A percentile compares a stretch with the other conserved stretches of the same genome.
Conservation (phyloP, 2,888 invertebrate species). For the Eugnorisma glareosa region DNA sequence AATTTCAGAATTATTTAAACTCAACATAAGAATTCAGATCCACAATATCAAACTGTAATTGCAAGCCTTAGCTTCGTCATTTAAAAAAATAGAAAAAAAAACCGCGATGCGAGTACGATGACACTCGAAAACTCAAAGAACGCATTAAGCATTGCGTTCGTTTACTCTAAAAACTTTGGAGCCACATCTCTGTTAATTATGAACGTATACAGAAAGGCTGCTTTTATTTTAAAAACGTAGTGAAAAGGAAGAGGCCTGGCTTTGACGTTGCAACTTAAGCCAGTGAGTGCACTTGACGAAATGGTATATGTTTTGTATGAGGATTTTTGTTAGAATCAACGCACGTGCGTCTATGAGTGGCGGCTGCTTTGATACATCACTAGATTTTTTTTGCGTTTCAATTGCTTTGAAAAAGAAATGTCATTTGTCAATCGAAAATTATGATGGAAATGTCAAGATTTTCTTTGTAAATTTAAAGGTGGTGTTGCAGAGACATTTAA, state of each 20-base stretch:
- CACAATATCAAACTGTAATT: conserved; percentile 34
- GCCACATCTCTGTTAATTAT: conserved; percentile 86
- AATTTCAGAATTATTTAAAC: not conserved
- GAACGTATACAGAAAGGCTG: conserved; percentile 74
- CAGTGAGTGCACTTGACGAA: conserved; percentile 76
- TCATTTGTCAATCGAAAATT: conserved; percentile 44
- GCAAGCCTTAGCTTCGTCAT: conserved; percentile 37
- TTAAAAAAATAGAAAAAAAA: conserved; percentile 27
- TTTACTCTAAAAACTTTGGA: conserved; percentile 79
- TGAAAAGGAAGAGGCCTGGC: conserved; percentile 87
- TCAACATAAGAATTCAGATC: conserved; percentile 27
- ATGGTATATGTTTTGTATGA: conserved; percentile 79
- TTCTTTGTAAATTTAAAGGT: conserved; percentile 17
- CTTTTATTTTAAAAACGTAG: conserved; percentile 80
- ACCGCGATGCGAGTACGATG: conserved; percentile 49
- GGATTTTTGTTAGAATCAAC: conserved; percentile 67
- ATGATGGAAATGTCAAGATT: conserved; percentile 19
- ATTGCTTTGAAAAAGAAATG: conserved; percentile 36
- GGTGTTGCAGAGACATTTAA: not conserved
- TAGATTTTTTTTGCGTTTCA: conserved; percentile 40
- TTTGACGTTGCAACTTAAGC: conserved; percentile 85
- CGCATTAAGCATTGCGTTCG: conserved; percentile 76
- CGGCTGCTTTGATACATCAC: conserved; percentile 68
- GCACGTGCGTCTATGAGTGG: conserved; percentile 73
- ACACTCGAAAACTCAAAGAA: conserved; percentile 78